Percentiles rank a stretch among this genome's conserved stretches.
Evolutionary conservation across 2,797 vertebrate species (phyloP).

Genomic region (Cryptoblepharus egeriae): DNA sequence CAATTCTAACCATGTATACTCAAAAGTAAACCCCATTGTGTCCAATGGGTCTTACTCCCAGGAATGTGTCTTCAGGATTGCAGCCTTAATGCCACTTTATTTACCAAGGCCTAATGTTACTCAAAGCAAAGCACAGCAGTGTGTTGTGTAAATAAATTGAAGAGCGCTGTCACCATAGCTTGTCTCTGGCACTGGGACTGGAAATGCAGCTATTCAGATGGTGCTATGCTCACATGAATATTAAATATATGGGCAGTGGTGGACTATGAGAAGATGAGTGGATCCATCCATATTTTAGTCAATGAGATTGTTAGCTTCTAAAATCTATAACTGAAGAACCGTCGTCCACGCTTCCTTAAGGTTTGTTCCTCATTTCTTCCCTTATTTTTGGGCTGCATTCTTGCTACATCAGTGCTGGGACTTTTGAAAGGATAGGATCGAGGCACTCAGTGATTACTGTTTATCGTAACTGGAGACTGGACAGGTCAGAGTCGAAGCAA

Average conservation of each 20-base stretch:
- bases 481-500: too few species aligned
- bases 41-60: too few species aligned
- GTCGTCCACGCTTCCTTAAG: too few species aligned
- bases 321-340: neutral
- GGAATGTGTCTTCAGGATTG: too few species aligned
- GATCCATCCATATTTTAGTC: neutral
- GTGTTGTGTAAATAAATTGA: neutral
- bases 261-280: neutral
- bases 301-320: neutral
- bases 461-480: too few species aligned
- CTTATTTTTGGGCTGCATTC: too few species aligned
- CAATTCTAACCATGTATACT: too few species aligned
- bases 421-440: too few species aligned
- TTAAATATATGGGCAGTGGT: neutral
- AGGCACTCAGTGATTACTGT: neutral
- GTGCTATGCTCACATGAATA: neutral
- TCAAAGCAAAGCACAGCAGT: neutral
- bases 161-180: neutral
- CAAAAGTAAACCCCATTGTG: too few species aligned
- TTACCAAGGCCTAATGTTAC: neutral
- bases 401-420: too few species aligned
- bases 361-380: too few species aligned
- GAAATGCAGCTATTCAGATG: neutral
- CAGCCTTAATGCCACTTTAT: constrained; percentile 2
- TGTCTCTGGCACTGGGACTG: neutral